Evolutionary conservation across 1,140 invertebrate genomes (phyloP).

Genomic region (Trichogramma pretiosum): DNA sequence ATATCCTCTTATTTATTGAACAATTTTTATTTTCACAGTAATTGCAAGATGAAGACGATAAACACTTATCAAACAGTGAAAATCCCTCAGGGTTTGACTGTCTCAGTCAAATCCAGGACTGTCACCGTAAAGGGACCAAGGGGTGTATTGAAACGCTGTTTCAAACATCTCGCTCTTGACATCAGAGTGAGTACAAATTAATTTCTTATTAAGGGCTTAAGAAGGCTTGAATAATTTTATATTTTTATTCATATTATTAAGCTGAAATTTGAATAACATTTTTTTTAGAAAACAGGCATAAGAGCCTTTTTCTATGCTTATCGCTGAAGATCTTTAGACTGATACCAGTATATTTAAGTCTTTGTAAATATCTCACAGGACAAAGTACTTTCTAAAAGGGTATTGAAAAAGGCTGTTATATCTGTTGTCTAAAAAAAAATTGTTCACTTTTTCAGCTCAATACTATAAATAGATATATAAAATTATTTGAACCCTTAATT

Average conservation of each 20-base stretch:
- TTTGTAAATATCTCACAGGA: too few relatives aligned
- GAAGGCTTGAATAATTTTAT: too few relatives aligned
- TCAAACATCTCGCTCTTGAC: constrained; percentile 92
- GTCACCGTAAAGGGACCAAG: constrained; percentile 93
- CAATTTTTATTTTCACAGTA: constrained; percentile 35
- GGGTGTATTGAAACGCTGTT: constrained; percentile 78
- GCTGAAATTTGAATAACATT: too few relatives aligned
- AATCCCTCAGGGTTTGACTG: constrained; percentile 79
- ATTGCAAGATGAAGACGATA: constrained; percentile 83
- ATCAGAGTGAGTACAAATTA: constrained; percentile 53
- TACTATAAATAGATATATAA: too few relatives aligned
- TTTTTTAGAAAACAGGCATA: too few relatives aligned
- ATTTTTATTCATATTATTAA: not conserved
- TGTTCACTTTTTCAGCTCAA: too few relatives aligned
- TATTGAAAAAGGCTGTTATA: too few relatives aligned
- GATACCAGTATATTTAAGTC: too few relatives aligned
- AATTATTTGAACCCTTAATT: too few relatives aligned
- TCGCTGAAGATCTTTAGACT: constrained; percentile 2
- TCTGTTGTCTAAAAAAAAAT: not conserved
- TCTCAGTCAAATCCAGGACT: constrained; percentile 79
- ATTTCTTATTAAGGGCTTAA: too few relatives aligned
- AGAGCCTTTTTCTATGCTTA: not conserved
- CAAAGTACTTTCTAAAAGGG: too few relatives aligned
- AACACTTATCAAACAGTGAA: constrained; percentile 87
- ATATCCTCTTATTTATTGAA: too few relatives aligned